Percentiles rank a stretch among this genome's conserved stretches.
phyloP scores from a whole-genome alignment of 2,888 invertebrate genomes.

The Magallana nippona region DNA sequence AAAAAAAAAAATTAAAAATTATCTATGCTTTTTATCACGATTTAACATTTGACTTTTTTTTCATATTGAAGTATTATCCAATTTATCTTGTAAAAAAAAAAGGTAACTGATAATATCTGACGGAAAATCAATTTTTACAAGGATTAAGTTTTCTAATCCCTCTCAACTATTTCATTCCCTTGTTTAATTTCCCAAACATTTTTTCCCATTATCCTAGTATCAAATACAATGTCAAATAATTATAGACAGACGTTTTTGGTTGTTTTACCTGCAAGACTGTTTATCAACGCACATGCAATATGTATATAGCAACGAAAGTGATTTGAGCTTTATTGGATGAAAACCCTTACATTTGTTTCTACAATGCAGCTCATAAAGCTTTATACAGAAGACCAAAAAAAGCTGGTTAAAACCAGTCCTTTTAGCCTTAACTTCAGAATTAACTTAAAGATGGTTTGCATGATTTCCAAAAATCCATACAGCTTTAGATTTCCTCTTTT shows the following conservation, averaged over 20 bases:
- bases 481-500: too few relatives aligned
- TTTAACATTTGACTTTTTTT: constrained; percentile 20
- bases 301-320: too few relatives aligned
- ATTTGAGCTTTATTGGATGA: too few relatives aligned
- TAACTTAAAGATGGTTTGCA: too few relatives aligned
- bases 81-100: neutral
- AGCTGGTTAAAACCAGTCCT: too few relatives aligned
- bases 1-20: neutral
- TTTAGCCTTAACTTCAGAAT: too few relatives aligned
- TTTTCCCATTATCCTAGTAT: neutral
- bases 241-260: neutral
- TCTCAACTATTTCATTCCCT: neutral
- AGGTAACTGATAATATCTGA: neutral
- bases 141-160: neutral
- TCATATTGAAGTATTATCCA: neutral
- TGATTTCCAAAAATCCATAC: too few relatives aligned
- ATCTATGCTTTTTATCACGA: constrained; percentile 7
- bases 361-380: too few relatives aligned
- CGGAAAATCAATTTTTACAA: constrained; percentile 11
- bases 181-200: neutral
- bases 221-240: neutral
- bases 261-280: too few relatives aligned
- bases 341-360: too few relatives aligned
- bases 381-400: too few relatives aligned
- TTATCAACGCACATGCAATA: too few relatives aligned